Conservation (phyloP, 2,888 invertebrate genomes). For the Anoplius nigerrimus region DNA sequence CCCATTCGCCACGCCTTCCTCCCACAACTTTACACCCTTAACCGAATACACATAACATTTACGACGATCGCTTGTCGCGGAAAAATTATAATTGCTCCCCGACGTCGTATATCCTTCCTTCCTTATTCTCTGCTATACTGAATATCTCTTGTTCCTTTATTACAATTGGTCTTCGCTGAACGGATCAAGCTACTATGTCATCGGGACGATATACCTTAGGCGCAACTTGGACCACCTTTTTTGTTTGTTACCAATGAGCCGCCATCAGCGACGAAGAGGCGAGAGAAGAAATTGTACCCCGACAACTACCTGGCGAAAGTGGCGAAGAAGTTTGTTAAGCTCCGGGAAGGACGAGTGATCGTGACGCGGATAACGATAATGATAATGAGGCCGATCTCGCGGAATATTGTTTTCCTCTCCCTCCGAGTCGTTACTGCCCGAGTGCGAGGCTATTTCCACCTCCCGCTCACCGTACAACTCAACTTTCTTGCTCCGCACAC, state of each 20-base stretch:
- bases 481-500: too few relatives aligned
- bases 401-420: background rate
- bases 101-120: background rate
- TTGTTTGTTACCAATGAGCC: slow-evolving; percentile 21
- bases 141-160: background rate
- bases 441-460: too few relatives aligned
- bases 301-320: background rate
- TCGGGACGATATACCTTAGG: background rate
- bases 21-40: slow-evolving; percentile 24
- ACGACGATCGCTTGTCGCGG: background rate
- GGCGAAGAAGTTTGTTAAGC: slow-evolving; percentile 14
- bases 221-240: too few relatives aligned
- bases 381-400: slow-evolving; percentile 15
- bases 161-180: background rate
- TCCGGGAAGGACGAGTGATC: background rate
- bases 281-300: background rate
- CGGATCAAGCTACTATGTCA: slow-evolving; percentile 2
- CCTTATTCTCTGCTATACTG: slow-evolving; percentile 11
- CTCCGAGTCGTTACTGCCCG: background rate
- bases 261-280: slow-evolving; percentile 12
- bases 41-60: slow-evolving; percentile 31
- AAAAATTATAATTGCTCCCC: slow-evolving; percentile 21
- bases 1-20: slow-evolving; percentile 20
- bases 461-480: too few relatives aligned
- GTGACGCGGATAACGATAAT: slow-evolving; percentile 6